These are phyloP conservation scores for Achlya flavicornis DNA, from an alignment of 2,888 invertebrate genomes.

Conservation along the genomic window DNA sequence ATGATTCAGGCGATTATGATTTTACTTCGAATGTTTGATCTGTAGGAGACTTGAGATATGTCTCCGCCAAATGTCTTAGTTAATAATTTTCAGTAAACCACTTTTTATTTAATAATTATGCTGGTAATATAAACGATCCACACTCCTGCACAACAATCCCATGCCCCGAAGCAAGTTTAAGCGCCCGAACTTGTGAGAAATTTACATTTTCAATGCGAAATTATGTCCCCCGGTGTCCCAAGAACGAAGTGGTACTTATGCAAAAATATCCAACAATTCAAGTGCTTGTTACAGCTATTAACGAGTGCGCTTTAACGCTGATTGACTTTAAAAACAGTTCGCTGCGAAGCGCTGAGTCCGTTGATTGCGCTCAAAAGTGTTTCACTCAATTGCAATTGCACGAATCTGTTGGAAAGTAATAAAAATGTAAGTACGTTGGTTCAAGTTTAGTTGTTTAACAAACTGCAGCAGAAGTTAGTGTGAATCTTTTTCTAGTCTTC, in stretches of 20 bases:
- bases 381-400: slow-evolving; percentile 3
- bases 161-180: slow-evolving; percentile 32
- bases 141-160: background rate
- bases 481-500: background rate
- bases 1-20: no score
- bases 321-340: slow-evolving; percentile 46
- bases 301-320: slow-evolving; percentile 21
- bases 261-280: slow-evolving; percentile 46
- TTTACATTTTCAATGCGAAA: slow-evolving; percentile 60
- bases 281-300: slow-evolving; percentile 34
- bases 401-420: slow-evolving; percentile 2
- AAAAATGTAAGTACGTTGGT: background rate
- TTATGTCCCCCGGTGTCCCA: slow-evolving; percentile 51
- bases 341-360: background rate
- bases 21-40: no score
- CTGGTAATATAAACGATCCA: no score
- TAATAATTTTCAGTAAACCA: no score
- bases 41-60: no score
- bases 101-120: no score
- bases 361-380: slow-evolving; percentile 11
- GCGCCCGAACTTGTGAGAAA: slow-evolving; percentile 43
- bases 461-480: background rate
- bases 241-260: slow-evolving; percentile 52
- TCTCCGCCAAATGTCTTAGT: no score
- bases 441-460: background rate